These are phyloP conservation scores for Lycaon pictus DNA, from an alignment of 2,113 vertebrate species.

Conservation along the genomic window DNA sequence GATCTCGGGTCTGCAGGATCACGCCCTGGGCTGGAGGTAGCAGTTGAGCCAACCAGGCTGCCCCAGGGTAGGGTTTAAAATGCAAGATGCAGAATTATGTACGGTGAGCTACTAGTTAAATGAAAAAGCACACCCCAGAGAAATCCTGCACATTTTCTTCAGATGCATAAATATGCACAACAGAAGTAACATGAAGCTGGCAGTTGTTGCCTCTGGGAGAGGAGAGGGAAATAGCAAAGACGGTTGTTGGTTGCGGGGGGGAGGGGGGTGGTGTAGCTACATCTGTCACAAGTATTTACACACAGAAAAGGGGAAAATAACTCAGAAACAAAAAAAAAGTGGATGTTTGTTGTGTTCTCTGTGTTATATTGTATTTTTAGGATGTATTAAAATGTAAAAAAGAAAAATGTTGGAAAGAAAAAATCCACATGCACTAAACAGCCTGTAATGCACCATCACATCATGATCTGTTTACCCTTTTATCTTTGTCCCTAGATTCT, in stretches of 20 bases:
- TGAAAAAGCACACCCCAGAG: not conserved
- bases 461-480: not conserved
- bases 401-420: not conserved
- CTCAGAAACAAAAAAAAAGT: not conserved
- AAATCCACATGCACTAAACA: not conserved
- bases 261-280: not conserved
- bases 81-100: not conserved
- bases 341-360: not conserved
- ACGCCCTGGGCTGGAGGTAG: too few relatives aligned
- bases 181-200: not conserved
- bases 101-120: not conserved
- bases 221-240: not conserved
- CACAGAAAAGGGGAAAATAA: not conserved
- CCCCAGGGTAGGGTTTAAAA: not conserved
- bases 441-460: rapidly evolving
- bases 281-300: not conserved
- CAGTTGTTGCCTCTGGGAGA: not conserved
- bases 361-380: not conserved
- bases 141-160: not conserved
- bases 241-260: not conserved
- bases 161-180: not conserved
- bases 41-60: too few relatives aligned
- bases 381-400: not conserved
- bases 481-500: not conserved
- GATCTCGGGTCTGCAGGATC: too few relatives aligned